Base-by-base conservation (phyloP, 35 echinoderm and acorn worm species). In the Diadema setosum region DNA sequence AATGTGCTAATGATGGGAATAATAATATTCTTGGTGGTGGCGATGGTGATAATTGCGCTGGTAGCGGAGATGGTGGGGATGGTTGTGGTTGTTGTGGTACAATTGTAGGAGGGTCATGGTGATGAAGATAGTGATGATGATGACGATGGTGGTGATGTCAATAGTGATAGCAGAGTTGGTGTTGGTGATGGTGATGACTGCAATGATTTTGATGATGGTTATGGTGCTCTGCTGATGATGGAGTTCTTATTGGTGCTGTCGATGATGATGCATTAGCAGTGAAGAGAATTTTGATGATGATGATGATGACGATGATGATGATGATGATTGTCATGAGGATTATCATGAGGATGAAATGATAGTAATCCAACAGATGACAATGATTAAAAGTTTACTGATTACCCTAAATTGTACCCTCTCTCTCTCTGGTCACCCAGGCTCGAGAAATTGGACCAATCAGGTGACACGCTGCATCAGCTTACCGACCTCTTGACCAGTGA, bases 391-490 rank as follows among this genome's bases (percentile, higher is more conserved):
- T n/a, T n/a, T n/a, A n/a, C n/a, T n/a, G n/a, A n/a, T n/a, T n/a
- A n/a, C n/a, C n/a, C n/a, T n/a, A n/a, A n/a, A n/a, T n/a, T n/a
- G n/a, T n/a, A n/a, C n/a, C n/a, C n/a, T n/a, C n/a, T n/a, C n/a
- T n/a, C n/a, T n/a, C n/a, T n/a, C n/a, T n/a, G n/a, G n/a, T n/a
- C n/a, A n/a, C n/a, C 1, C 37, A 99, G 96, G 49, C 57, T 99
- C 74, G 87, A 87, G 42, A 94, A 81, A 64, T 75, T 99, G 41
- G 90, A 94, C 86, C 56, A 86, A 49, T 94, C 89, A 5, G 83
- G 85, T 26, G 90, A 94, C 25, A 65, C 82, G 21, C 86, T 99
- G 25, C 89, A 94, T 30, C 87, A 94, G 17, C 84, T 95, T 45
- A 81, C 52, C 9, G 81, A 88, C 44, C 45, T 70, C 4, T 26